Evolutionary conservation across 2,797 vertebrate species (phyloP), one percentile per base, ranked within the genome.

Genomic region (Siniperca obscura): DNA sequence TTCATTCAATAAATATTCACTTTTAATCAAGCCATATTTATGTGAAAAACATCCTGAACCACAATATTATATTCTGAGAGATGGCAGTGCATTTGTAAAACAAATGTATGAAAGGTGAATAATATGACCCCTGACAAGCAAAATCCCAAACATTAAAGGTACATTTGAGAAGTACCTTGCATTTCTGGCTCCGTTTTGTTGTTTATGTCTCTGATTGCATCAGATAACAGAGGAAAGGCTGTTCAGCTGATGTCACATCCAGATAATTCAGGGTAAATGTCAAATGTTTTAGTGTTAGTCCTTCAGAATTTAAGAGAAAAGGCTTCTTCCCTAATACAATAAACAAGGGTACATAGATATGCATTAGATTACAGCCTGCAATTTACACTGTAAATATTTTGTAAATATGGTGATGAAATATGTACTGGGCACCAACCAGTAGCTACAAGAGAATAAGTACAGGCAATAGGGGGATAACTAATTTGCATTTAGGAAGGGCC

Each of bases 11-110:
- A 69, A 83, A 82, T 62, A 82, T 27, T 76, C 17, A 64, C 69
- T 76, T 90, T 75, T 83, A 86, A 83, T 89, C 42, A 56, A 61
- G 17, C 40, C 42, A 11, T 76, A 74, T 77, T 77, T 27, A 56
- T 78, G 62, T 76, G 55, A 40, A 80, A 82, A 82, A 81, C 70
- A 86, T 66, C 71, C 76, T 53, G 52, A 74, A 82, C 62, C 67
- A 70, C 75, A 71, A 70, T 22, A 38, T 69, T 71, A 50, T 62
- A 78, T 71, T 74, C 30, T 69, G 68, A 72, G 38, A 74, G 34
- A 80, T 34, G 65, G 61, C 30, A 53, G n/a, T 25, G 44, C 66
- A 82, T 82, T 48, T 72, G 46, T 21, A 78, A 86, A 70, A 30
- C 17, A 75, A 62, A 74, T 81, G 72, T 7, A 79, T 53, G 12